Evolutionary conservation across 2,113 vertebrate species (phyloP).

Genomic region (Hypocryptadius cinnamomeus): DNA sequence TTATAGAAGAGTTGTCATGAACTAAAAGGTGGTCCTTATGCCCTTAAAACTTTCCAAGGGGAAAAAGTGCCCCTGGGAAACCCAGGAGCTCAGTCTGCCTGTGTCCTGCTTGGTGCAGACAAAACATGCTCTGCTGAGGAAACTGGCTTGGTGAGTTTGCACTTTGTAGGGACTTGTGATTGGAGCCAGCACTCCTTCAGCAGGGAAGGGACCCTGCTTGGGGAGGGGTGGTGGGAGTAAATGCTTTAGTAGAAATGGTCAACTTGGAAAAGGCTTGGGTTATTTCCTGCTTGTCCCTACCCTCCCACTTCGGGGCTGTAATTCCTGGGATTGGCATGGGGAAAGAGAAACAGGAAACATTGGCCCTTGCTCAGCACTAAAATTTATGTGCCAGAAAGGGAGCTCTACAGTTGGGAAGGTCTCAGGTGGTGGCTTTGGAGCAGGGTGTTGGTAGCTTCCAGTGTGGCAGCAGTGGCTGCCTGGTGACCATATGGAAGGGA

Average conservation of each 20-base stretch:
- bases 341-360: not conserved
- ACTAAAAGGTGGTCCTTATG: not conserved
- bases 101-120: not conserved
- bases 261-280: not conserved
- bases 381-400: not conserved
- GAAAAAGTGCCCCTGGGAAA: not conserved
- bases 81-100: not conserved
- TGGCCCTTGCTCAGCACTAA: not conserved
- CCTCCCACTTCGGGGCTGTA: not conserved
- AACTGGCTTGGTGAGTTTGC: not conserved
- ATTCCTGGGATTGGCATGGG: not conserved
- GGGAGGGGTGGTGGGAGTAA: not conserved
- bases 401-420: not conserved
- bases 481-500: not conserved
- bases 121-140: not conserved
- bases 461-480: not conserved
- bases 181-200: not conserved
- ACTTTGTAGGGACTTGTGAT: not conserved
- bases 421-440: not conserved
- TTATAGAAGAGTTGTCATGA: not conserved
- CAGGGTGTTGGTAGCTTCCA: not conserved
- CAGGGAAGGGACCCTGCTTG: not conserved
- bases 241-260: not conserved
- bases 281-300: not conserved
- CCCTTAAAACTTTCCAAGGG: not conserved